Evolutionary conservation across 64 coral and sea anemone species (phyloP), one percentile per base, ranked within the genome.

Genomic region (Porites lutea): DNA sequence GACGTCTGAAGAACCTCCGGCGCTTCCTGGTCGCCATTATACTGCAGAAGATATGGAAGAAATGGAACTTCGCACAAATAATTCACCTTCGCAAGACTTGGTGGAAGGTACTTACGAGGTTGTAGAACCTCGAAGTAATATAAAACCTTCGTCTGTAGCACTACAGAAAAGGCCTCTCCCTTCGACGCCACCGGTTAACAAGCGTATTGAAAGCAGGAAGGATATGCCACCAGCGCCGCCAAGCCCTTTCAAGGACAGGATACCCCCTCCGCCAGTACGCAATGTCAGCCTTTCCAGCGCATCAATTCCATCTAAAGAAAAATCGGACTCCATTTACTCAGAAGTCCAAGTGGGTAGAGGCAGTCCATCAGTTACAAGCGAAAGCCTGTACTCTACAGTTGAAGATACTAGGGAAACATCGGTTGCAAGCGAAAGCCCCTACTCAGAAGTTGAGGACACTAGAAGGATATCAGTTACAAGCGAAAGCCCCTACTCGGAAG

Each of bases 21-120:
- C 43, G 3, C 20, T 88, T 74, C 72, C 67, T 62, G 86, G 45
- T 4, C 86, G 86, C 23, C 4, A 19, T 74, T 75, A 72, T 88
- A 16, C 86, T 45, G 37, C 59, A 12, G 86, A 88, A 75, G 90
- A 92, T 65, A 22, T 46, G 43, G 19, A 65, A 12, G 4, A 49
- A 16, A 12, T 49, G 13, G 16, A 45, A 7, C 46, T 2, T 8
- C 0, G 18, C 12, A 3, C 14, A 84, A 18, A 21, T 37, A 37
- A 37, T 37, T 37, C 27, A 37, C 27, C 14, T 47, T 52, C 48
- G 10, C 3, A 11, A 52, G 49, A 52, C 15, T 18, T 2, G 5
- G 19, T 3, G 5, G 81, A 68, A 20, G 69, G 52, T 69, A 61
- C 16, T 21, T 67, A 84, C 81, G 61, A 67, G 52, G 43, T 51